Conservation (phyloP, 2,797 vertebrate genomes). For the Thamnophis elegans region DNA sequence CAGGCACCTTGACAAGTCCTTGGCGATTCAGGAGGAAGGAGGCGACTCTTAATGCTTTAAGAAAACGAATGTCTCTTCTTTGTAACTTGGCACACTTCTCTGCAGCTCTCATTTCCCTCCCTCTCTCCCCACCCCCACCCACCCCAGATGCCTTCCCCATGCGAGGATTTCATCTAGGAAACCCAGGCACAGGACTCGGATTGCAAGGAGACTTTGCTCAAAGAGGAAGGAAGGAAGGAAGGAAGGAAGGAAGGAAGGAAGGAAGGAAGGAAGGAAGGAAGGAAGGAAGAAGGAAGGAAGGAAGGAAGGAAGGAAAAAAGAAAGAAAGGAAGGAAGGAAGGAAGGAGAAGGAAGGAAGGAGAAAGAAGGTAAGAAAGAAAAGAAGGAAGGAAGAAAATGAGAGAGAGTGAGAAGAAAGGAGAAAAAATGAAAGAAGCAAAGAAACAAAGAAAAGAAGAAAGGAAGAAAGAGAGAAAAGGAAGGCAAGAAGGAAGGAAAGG, state of each 20-base stretch:
- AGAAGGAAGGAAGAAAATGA: no score
- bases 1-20: constrained; percentile 58
- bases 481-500: constrained; percentile 9
- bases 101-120: constrained; percentile 12
- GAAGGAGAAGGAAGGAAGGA: no score
- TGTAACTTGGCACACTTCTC: background rate
- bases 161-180: constrained; percentile 59
- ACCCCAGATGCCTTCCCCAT: constrained; percentile 15
- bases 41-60: constrained; percentile 59
- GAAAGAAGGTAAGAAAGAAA: no score
- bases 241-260: no score
- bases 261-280: no score
- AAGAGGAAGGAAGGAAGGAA: constrained; percentile 27
- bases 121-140: constrained; percentile 18
- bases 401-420: no score
- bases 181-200: constrained; percentile 69
- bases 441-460: constrained; percentile 39
- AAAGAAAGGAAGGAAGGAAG: constrained; percentile 31
- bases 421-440: constrained; percentile 57
- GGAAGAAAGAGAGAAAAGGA: no score
- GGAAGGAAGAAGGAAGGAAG: no score
- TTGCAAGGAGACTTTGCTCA: constrained; percentile 63
- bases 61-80: constrained; percentile 24
- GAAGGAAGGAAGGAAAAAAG: constrained; percentile 39
- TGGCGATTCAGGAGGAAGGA: constrained; percentile 49